Evolutionary conservation across 1,140 invertebrate species (phyloP).

Genomic region (Condylostylus longicornis): DNA sequence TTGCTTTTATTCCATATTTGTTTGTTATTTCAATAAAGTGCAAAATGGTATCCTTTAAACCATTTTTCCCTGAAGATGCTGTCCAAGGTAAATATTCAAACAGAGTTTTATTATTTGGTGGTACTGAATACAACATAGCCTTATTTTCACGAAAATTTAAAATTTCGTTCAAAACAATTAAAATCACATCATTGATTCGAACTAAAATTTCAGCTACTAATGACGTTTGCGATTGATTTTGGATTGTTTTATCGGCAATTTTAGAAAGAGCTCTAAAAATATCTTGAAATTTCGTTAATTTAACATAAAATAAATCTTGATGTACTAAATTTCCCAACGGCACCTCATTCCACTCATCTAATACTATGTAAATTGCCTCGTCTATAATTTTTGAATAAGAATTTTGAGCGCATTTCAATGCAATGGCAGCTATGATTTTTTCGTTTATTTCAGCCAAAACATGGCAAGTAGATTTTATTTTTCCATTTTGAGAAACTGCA

Average conservation of each 20-base stretch:
- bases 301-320: constrained; percentile 57
- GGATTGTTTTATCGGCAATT: constrained; percentile 36
- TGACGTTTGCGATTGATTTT: constrained; percentile 37
- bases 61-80: constrained; percentile 37
- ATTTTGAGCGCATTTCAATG: constrained; percentile 31
- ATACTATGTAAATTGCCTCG: constrained; percentile 41
- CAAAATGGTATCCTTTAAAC: constrained; percentile 37
- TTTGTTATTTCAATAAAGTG: constrained; percentile 34
- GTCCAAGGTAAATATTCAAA: constrained; percentile 52
- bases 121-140: constrained; percentile 33
- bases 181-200: constrained; percentile 40
- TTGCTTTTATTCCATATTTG: constrained; percentile 40
- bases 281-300: constrained; percentile 42
- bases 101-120: constrained; percentile 10
- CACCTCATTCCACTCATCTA: constrained; percentile 34
- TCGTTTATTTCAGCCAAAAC: constrained; percentile 58
- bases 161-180: constrained; percentile 41
- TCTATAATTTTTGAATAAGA: constrained; percentile 18
- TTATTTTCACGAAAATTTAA: constrained; percentile 42
- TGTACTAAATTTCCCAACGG: constrained; percentile 41
- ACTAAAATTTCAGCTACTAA: constrained; percentile 38
- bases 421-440: constrained; percentile 59
- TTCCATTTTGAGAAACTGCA: constrained; percentile 40
- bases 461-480: constrained; percentile 45
- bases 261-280: constrained; percentile 39